Evolutionary conservation across 2,113 vertebrate species (phyloP), one percentile per base, ranked within the genome.

Genomic region (Oxyruncus cristatus): DNA sequence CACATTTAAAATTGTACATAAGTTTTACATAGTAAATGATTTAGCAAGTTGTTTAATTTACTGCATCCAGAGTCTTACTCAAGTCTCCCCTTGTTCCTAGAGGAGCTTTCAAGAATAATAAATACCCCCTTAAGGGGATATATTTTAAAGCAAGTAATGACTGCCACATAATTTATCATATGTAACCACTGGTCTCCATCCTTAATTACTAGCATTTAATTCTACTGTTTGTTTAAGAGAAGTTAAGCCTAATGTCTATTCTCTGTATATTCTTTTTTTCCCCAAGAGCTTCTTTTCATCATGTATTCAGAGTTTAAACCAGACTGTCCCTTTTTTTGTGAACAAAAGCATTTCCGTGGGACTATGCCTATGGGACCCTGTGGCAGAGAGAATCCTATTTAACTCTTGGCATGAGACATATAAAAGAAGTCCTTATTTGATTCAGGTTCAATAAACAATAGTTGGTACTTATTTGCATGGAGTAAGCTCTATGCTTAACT

Each of bases 141-240:
- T 91, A 86, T 96, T 97, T 96, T 97, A 97, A 95, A 95, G 91
- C 78, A 96, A 93, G 92, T 92, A 89, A 89, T 46, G 67, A 96
- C 72, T 94, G 92, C 83, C 95, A 87, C 95, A 96, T 96, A 94
- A 96, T 96, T 97, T 94, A 96, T 97, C 85, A 52, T n/a, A 79
- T 87, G 80, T 90, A 96, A 96, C 94, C 92, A 89, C 88, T 68
- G 39, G 79, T 93, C 74, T 97, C 78, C 30, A 44, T 91, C 47
- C 88, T 93, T 96, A 96, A 91, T 96, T 95, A 90, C 72, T 84
- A 83, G 9, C 39, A 32, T 91, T 95, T 93, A 46, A 78, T 84
- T 96, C 90, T 89, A 35, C 72, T 79, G 65, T 71, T 82, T 14
- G 14, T 55, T 39, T 92, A 89, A 53, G 61, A 84, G 63, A 67